A percentile compares a stretch with the other conserved stretches of the same genome.
These are phyloP conservation scores for Nymphicus hollandicus DNA, from an alignment of 2,113 vertebrate species.

Conservation along the genomic window DNA sequence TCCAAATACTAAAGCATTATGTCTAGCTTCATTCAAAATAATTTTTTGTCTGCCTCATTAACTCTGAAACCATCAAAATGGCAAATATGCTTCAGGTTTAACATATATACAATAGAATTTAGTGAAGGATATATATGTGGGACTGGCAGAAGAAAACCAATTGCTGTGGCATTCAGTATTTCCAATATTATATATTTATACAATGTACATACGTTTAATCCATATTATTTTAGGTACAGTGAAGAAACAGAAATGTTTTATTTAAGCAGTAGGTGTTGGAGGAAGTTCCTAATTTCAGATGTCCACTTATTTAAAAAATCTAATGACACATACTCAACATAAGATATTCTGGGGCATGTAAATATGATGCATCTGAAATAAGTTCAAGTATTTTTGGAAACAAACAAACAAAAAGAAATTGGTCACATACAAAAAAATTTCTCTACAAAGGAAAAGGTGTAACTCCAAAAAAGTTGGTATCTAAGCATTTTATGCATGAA, in stretches of 20 bases:
- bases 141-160: not conserved
- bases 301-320: not conserved
- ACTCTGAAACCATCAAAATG: not conserved
- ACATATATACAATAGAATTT: not conserved
- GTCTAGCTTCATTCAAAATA: not conserved
- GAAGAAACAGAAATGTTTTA: not conserved
- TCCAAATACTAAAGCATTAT: not conserved
- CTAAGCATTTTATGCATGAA: not conserved
- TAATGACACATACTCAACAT: not conserved
- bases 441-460: not conserved
- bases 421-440: not conserved
- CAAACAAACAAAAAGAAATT: not conserved
- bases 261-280: not conserved
- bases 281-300: not conserved
- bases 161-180: not conserved
- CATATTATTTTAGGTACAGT: not conserved
- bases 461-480: not conserved
- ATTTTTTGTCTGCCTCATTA: not conserved
- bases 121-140: not conserved
- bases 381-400: not conserved
- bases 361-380: not conserved
- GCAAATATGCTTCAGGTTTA: not conserved
- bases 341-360: not conserved
- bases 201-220: not conserved
- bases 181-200: not conserved